Evolutionary conservation across 2,797 vertebrate species (phyloP).

Genomic region (Tadarida brasiliensis): DNA sequence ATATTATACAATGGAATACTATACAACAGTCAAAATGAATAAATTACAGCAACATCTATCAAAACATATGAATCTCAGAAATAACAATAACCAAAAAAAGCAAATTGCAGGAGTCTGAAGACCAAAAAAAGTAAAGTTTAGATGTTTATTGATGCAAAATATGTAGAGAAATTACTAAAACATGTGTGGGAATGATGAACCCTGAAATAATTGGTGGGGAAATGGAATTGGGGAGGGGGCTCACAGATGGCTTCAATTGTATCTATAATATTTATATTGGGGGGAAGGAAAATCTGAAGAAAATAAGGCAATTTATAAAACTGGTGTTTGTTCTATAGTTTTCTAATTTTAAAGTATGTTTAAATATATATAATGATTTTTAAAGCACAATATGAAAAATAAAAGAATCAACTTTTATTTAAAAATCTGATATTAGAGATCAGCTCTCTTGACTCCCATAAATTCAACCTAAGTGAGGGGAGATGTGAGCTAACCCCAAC

Average conservation of each 20-base stretch:
- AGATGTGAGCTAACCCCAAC: background rate
- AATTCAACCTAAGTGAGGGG: background rate
- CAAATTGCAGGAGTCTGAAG: background rate
- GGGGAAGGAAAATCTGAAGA: background rate
- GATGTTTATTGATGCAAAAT: background rate
- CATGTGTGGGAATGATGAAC: background rate
- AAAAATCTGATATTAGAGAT: background rate
- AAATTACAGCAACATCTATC: background rate
- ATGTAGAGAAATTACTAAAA: background rate
- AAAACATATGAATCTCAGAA: constrained; percentile 18
- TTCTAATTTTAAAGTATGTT: constrained; percentile 39
- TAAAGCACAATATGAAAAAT: background rate
- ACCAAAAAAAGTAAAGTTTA: background rate
- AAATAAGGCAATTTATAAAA: constrained; percentile 9
- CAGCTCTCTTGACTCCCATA: background rate
- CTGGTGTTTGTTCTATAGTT: background rate
- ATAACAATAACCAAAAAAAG: background rate
- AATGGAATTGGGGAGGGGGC: background rate
- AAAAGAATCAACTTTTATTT: constrained; percentile 17
- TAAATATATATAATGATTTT: background rate
- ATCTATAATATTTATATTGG: background rate
- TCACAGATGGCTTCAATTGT: background rate
- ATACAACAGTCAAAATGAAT: background rate
- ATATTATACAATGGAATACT: background rate
- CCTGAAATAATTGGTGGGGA: background rate